Evolutionary conservation across 2,888 invertebrate species (phyloP), one percentile per base, ranked within the genome.

Genomic region (Microctonus aethiopoides): DNA sequence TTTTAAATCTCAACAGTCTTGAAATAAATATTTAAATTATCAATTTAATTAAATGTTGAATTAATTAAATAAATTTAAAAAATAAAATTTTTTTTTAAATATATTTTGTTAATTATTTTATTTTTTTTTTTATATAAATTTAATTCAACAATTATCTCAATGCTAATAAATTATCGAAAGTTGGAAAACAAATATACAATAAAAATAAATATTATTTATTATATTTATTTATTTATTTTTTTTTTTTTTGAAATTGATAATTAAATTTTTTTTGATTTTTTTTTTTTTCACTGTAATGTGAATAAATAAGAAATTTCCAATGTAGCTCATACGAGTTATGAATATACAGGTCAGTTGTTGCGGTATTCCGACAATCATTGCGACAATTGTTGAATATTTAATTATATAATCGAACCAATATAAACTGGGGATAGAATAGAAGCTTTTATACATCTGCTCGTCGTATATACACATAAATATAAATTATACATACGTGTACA

Each of bases 341-440:
- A 72, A 72, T 75, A 77, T 73, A 79, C 79, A 78, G 80, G 79
- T 79, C 83, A 81, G 81, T 78, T 83, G 82, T 82, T n/a, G 82
- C 81, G 82, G 16, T 80, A 79, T 78, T 75, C 59, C 73, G 77
- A 80, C 82, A 84, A 84, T 85, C 84, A 83, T 81, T n/a, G 75
- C 46, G 46, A 46, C 82, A 84, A 85, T 85, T 85, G 83, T 81
- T 79, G 84, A 84, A 84, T 84, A 84, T 85, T 84, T 84, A 85
- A 84, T 84, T 84, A 83, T 81, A 82, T 82, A 82, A 84, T 84
- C 83, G 82, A 84, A 84, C 79, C 79, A 81, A 78, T 79, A 75
- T 56, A 61, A 29, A 46, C 46, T 46, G 16, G 46, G 16, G 46
- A 46, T 46, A 46, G 46, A n/a, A 16, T 7, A 3, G 6, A n/a